Evolutionary conservation across 2,113 vertebrate species (phyloP).

Genomic region (Coptodon bakossiorum): DNA sequence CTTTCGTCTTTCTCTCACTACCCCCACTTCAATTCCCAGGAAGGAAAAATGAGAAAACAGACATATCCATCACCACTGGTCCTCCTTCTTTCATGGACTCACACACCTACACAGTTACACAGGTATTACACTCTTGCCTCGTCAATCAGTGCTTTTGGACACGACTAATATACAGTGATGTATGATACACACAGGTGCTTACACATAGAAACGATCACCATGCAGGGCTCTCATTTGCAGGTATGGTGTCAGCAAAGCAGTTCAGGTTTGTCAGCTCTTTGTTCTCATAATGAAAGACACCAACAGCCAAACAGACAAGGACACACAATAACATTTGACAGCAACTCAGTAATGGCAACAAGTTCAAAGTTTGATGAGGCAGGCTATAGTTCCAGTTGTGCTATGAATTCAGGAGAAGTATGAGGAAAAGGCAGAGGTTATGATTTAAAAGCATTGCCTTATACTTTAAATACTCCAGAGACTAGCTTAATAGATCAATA

Average conservation of each 20-base stretch:
- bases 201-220: not conserved
- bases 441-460: not conserved
- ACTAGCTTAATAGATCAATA: not conserved
- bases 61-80: not conserved
- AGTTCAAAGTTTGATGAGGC: not conserved
- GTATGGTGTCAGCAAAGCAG: not conserved
- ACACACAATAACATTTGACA: not conserved
- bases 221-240: not conserved
- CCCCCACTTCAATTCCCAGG: not conserved
- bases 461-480: not conserved
- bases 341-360: not conserved
- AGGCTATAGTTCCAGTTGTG: not conserved
- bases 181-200: not conserved
- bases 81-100: not conserved
- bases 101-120: not conserved
- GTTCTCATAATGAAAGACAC: not conserved
- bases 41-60: not conserved
- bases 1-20: not conserved
- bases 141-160: not conserved
- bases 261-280: slow-evolving; percentile 47
- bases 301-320: not conserved
- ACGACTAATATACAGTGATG: not conserved
- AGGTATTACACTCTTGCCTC: slow-evolving; percentile 10
- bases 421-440: not conserved
- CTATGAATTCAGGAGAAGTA: not conserved